These are phyloP conservation scores for Penaeus indicus DNA, from an alignment of 1,140 invertebrate genomes.

Conservation along the genomic window DNA sequence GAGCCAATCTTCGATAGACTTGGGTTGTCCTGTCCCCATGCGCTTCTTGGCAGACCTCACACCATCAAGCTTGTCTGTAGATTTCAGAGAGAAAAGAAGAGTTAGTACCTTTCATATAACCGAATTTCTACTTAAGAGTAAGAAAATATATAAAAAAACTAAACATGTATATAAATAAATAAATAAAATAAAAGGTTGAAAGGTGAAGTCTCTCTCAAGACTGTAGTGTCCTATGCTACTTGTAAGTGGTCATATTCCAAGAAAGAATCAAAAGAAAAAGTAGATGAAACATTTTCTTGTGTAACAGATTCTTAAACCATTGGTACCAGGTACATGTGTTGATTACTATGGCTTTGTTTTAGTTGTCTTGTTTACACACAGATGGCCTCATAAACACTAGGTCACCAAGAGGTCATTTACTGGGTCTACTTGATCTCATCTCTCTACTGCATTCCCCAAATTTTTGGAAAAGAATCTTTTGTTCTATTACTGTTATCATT, in stretches of 20 bases:
- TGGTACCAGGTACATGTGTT: too few species aligned
- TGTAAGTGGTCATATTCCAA: too few species aligned
- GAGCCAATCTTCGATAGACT: constrained; percentile 91
- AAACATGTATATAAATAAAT: constrained; percentile 16
- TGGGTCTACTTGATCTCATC: too few species aligned
- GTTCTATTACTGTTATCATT: too few species aligned
- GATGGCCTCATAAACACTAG: too few species aligned
- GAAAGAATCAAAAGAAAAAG: constrained; percentile 19
- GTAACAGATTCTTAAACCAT: background rate
- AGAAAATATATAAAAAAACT: background rate
- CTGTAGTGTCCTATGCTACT: background rate
- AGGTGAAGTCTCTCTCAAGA: too few species aligned
- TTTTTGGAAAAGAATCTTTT: too few species aligned
- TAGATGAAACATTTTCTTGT: constrained; percentile 32
- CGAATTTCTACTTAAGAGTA: too few species aligned
- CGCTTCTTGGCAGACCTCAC: constrained; percentile 73
- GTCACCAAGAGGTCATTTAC: too few species aligned
- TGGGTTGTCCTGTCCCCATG: constrained; percentile 69
- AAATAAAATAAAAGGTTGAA: background rate
- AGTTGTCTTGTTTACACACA: too few species aligned
- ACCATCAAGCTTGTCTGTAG: constrained; percentile 91
- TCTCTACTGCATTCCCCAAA: too few species aligned
- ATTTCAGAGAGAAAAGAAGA: constrained; percentile 59
- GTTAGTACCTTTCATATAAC: constrained; percentile 29
- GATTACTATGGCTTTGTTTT: too few species aligned